Conservation (phyloP, 2,113 vertebrate genomes). For the Elachura formosa region DNA sequence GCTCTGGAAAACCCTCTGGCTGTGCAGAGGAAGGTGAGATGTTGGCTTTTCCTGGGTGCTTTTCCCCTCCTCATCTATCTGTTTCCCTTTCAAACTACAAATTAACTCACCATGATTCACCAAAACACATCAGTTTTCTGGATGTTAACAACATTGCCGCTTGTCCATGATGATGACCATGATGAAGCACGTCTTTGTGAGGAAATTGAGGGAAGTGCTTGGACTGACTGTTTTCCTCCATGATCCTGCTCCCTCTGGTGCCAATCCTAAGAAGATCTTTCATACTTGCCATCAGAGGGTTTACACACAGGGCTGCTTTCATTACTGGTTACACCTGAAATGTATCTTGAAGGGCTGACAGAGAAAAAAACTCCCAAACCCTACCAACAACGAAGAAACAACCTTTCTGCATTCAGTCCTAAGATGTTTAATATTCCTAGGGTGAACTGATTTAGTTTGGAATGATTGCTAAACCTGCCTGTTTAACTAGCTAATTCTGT, state of each 20-base stretch:
- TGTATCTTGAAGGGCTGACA: background rate
- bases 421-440: background rate
- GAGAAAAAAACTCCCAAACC: background rate
- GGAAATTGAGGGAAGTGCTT: background rate
- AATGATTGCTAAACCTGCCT: background rate
- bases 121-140: background rate
- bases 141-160: background rate
- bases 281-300: background rate
- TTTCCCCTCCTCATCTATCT: fast-evolving
- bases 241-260: background rate
- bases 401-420: background rate
- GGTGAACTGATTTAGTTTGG: background rate
- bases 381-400: background rate
- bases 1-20: background rate
- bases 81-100: background rate
- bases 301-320: background rate
- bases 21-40: background rate
- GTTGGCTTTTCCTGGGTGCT: fast-evolving
- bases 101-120: background rate
- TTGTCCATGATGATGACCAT: fast-evolving
- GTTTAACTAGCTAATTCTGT: background rate
- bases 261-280: background rate
- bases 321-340: background rate
- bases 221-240: background rate
- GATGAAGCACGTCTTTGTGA: background rate